Base-by-base conservation (phyloP, 1,140 invertebrate species). In the Drosophila sproati region DNA sequence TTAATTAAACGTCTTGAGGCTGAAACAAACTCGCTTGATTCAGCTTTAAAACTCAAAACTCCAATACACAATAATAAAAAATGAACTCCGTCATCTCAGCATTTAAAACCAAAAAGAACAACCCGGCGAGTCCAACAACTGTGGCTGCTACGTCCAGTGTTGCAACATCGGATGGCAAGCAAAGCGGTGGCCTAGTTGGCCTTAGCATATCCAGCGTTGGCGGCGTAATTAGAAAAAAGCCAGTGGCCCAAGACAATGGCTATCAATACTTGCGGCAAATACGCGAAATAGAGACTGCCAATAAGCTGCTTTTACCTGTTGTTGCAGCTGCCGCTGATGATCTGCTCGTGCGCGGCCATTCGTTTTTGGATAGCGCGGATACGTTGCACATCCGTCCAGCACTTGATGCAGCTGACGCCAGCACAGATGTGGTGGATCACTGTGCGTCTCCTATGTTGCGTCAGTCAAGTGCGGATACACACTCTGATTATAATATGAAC, bases 71-170 rank as follows among this genome's bases (percentile, higher is more conserved):
- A 6, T 29, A n/a, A 34, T 61, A 12, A 75, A 89, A 77, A 41
- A 92, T 93, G 92, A 93, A 93, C 74, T 92, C 92, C 52, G 92
- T 93, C 74, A 92, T 93, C 60, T 93, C 92, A 50, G 92, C 91
- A 80, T 93, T 93, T 80, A 93, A 93, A 59, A 70, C 83, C 32
- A 91, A 91, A 68, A 93, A 89, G 71, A 91, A 73, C 59, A 79
- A 59, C 35, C 82, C 62, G 12, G 55, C 68, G n/a, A 64, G 28
- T 39, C 6, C 69, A 52, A 54, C 70, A 52, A 41, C 45, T 50
- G 12, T 32, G 7, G 66, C 28, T 48, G 31, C 35, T 4, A 62
- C 50, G 32, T 52, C 37, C 31, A 50, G 54, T 56, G 39, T 57
- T 34, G 61, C 67, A 34, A 41, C 52, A 8, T 10, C 54, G 8